phyloP scores from a whole-genome alignment of 2,113 vertebrate species.

The Ibidorhyncha struthersii region DNA sequence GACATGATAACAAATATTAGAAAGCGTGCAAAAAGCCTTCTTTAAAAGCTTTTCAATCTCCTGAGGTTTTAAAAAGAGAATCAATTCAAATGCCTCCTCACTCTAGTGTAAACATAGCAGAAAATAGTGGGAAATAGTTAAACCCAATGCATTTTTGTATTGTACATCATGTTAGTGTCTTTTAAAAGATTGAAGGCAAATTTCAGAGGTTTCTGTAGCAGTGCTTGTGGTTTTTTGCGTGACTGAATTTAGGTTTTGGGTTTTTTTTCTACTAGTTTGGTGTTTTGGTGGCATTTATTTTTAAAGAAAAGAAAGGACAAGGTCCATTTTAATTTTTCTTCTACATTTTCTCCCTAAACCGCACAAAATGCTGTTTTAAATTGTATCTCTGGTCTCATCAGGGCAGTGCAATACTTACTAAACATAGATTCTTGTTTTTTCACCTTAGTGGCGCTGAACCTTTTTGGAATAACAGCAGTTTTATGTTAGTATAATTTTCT shows the following conservation, averaged over 20 bases:
- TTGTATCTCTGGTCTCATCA: background rate
- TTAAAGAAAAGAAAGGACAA: background rate
- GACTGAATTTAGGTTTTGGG: background rate
- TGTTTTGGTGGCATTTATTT: background rate
- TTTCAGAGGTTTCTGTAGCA: background rate
- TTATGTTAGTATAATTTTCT: background rate
- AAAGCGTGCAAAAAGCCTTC: slow-evolving; percentile 36
- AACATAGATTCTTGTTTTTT: background rate
- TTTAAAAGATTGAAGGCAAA: background rate
- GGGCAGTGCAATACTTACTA: background rate
- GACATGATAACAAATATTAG: slow-evolving; percentile 45
- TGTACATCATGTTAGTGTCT: background rate
- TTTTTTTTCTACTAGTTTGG: fast-evolving
- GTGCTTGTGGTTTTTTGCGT: background rate
- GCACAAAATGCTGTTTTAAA: background rate
- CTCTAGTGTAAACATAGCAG: background rate
- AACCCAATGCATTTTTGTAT: background rate
- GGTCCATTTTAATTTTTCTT: background rate
- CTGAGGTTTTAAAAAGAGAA: slow-evolving; percentile 35
- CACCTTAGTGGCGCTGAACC: background rate
- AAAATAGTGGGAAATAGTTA: slow-evolving; percentile 3
- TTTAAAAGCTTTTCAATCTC: slow-evolving; percentile 63
- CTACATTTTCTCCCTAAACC: background rate
- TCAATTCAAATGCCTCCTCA: background rate
- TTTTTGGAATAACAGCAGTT: background rate